Base-by-base conservation (phyloP, 2,797 vertebrate genomes). In the Sebastes trivittatus region DNA sequence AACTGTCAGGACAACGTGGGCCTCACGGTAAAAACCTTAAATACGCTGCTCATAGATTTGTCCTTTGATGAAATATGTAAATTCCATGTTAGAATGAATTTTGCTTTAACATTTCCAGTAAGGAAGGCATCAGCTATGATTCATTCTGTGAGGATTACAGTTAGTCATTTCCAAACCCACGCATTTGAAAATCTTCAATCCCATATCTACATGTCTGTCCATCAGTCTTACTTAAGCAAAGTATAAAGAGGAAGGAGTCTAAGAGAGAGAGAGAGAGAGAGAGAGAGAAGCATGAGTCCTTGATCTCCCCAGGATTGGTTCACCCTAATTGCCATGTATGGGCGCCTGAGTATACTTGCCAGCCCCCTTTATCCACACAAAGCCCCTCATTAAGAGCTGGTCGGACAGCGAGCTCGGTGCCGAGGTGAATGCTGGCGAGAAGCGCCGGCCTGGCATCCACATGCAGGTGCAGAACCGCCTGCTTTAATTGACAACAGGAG, bases 361-460 rank as follows among this genome's bases (percentile, higher is more conserved):
- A 67, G 85, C 76, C 90, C 80, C 84, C 81, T 93, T 92, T 88
- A 91, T 91, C 85, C 79, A 56, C 88, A 93, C 89, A 93, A 94
- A 93, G 87, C 88, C 86, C 84, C 92, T 93, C 93, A 94, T 94
- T 94, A 94, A 87, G 89, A 91, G 84, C 83, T 60, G 83, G 85
- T 75, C 83, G 89, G 92, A 92, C 90, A 82, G 90, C 67, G 75
- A 83, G 83, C 81, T 63, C 20, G 42, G 78, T 75, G 88, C 91
- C 81, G 87, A 88, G 91, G 91, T 92, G 91, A 92, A 87, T 76
- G 81, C 81, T 83, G 88, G 88, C 82, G 85, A 52, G 82, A 71
- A 80, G 80, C 36, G 16, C 67, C 74, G 32, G 82, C 55, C 81
- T 89, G 87, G 88, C 85, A 84, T 92, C 88, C 84, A 58, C 84